Evolutionary conservation across 1,140 invertebrate genomes (phyloP).

Genomic region (Polyergus mexicanus): DNA sequence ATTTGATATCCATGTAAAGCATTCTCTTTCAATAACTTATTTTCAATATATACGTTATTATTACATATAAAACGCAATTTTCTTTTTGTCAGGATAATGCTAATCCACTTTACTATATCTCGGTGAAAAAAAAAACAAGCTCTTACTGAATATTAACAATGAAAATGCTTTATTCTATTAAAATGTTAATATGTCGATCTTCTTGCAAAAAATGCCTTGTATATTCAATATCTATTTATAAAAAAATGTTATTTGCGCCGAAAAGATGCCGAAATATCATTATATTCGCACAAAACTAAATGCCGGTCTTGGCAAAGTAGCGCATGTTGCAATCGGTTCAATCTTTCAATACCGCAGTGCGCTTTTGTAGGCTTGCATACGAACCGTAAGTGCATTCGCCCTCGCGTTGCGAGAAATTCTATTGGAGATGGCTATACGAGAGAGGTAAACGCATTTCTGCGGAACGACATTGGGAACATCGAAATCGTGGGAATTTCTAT

Average conservation of each 20-base stretch:
- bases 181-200: neutral
- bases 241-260: neutral
- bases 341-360: neutral
- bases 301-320: neutral
- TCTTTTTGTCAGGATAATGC: neutral
- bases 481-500: conserved; percentile 67
- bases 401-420: conserved; percentile 13
- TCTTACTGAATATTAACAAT: neutral
- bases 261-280: conserved; percentile 8
- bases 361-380: conserved; percentile 4
- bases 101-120: neutral
- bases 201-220: neutral
- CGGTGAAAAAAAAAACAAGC: neutral
- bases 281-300: neutral
- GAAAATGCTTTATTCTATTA: neutral
- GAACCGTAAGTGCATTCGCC: neutral
- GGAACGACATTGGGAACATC: conserved; percentile 19
- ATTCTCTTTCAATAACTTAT: neutral
- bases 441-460: conserved; percentile 27
- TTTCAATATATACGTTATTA: neutral
- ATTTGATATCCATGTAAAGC: neutral
- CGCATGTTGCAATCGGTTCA: neutral
- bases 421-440: conserved; percentile 6
- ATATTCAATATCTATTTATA: neutral
- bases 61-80: neutral